These are phyloP conservation scores for Choristoneura fumiferana DNA, from an alignment of 1,140 invertebrate species.

Conservation along the genomic window DNA sequence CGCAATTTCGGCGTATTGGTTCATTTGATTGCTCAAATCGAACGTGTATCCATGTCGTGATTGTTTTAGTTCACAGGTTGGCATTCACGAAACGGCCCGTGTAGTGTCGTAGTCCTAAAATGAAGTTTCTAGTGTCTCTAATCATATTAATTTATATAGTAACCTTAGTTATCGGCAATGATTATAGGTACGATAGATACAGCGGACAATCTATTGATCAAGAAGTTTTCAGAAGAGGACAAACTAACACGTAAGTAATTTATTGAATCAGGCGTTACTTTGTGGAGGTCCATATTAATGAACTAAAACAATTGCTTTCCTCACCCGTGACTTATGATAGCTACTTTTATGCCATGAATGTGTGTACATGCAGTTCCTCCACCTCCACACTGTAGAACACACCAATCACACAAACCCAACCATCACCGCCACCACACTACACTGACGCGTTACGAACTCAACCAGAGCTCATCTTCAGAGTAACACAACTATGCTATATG, in stretches of 20 bases:
- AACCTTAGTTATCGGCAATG: slow-evolving; percentile 24
- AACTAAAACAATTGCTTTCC: no score
- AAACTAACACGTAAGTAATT: slow-evolving; percentile 33
- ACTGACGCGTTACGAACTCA: no score
- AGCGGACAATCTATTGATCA: slow-evolving; percentile 40
- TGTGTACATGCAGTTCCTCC: no score
- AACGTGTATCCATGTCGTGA: neutral
- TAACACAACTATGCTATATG: no score
- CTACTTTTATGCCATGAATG: no score
- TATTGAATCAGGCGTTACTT: slow-evolving; percentile 19
- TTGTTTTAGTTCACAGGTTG: neutral
- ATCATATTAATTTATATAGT: slow-evolving; percentile 34
- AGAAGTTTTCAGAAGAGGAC: slow-evolving; percentile 27
- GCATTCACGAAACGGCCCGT: neutral
- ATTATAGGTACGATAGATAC: slow-evolving; percentile 34
- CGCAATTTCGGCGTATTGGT: neutral
- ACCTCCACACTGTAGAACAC: no score
- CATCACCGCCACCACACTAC: no score
- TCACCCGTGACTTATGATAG: no score
- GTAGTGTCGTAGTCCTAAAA: slow-evolving; percentile 26
- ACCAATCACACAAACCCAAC: no score
- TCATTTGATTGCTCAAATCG: neutral
- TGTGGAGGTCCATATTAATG: no score
- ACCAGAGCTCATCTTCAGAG: no score
- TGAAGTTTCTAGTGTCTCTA: slow-evolving; percentile 39